Percentiles rank a stretch among this genome's conserved stretches.
Evolutionary conservation across 2,888 invertebrate genomes (phyloP).

Genomic region (Idaea dimidiata): DNA sequence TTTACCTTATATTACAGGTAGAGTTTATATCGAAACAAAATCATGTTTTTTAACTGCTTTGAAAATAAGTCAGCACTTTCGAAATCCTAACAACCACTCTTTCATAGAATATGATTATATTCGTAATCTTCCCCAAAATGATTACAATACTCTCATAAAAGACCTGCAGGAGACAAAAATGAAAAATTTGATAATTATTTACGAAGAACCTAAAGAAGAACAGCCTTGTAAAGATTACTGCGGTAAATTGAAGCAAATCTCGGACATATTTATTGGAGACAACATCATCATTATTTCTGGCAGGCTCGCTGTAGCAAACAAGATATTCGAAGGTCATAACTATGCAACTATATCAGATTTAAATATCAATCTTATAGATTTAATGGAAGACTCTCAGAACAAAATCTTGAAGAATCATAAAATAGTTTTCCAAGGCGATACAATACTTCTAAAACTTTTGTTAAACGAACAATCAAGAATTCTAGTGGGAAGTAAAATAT

Average conservation of each 20-base stretch:
- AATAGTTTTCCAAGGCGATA: slow-evolving; percentile 38
- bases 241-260: slow-evolving; percentile 32
- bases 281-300: slow-evolving; percentile 36
- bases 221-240: slow-evolving; percentile 20
- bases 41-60: slow-evolving; percentile 34
- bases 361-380: slow-evolving; percentile 28
- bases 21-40: slow-evolving; percentile 32
- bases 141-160: slow-evolving; percentile 32
- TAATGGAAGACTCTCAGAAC: slow-evolving; percentile 30
- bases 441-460: slow-evolving; percentile 27
- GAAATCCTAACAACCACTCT: slow-evolving; percentile 24
- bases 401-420: slow-evolving; percentile 28
- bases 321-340: slow-evolving; percentile 17
- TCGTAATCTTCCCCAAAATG: slow-evolving; percentile 33
- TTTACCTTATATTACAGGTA: slow-evolving; percentile 20
- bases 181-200: slow-evolving; percentile 34
- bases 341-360: slow-evolving; percentile 27
- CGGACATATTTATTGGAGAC: slow-evolving; percentile 26
- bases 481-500: slow-evolving; percentile 28
- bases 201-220: slow-evolving; percentile 28
- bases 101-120: slow-evolving; percentile 44
- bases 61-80: slow-evolving; percentile 38
- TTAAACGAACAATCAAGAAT: slow-evolving; percentile 9
- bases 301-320: slow-evolving; percentile 21
- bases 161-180: slow-evolving; percentile 34